Percentiles rank a stretch among this genome's conserved stretches.
Evolutionary conservation across 2,113 vertebrate species (phyloP).

Genomic region (Tragelaphus strepsiceros): DNA sequence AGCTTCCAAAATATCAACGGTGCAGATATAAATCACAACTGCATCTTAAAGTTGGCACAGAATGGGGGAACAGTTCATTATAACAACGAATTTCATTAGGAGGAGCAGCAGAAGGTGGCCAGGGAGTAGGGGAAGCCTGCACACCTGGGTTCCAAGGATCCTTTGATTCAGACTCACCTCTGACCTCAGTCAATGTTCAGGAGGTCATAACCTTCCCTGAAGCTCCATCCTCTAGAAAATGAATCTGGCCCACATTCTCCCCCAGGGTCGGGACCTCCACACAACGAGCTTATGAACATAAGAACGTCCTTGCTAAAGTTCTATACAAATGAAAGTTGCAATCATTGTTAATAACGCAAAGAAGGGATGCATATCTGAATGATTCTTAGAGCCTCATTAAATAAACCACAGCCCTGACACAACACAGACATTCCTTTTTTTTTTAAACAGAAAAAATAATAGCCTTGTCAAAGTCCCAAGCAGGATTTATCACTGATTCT

Average conservation of each 20-base stretch:
- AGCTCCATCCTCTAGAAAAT: not conserved
- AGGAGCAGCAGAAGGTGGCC: no score
- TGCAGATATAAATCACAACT: not conserved
- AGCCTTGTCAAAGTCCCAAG: not conserved
- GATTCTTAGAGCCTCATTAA: not conserved
- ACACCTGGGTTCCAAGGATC: not conserved
- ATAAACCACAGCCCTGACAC: not conserved
- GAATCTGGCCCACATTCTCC: not conserved
- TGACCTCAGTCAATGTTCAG: not conserved
- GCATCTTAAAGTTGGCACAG: not conserved
- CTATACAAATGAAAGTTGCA: not conserved
- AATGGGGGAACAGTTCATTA: not conserved
- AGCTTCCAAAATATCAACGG: not conserved
- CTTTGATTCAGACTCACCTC: not conserved
- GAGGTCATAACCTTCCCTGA: not conserved
- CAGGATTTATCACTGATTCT: not conserved
- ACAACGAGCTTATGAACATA: not conserved
- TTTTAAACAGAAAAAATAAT: not conserved
- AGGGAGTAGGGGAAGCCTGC: not conserved
- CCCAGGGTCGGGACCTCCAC: not conserved
- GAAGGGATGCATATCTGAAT: not conserved
- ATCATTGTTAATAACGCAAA: not conserved
- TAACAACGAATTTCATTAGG: rapidly evolving
- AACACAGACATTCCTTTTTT: not conserved
- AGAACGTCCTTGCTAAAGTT: not conserved